Conservation (phyloP, 92 coral and sea anemone species). For the Porites evermanni region DNA sequence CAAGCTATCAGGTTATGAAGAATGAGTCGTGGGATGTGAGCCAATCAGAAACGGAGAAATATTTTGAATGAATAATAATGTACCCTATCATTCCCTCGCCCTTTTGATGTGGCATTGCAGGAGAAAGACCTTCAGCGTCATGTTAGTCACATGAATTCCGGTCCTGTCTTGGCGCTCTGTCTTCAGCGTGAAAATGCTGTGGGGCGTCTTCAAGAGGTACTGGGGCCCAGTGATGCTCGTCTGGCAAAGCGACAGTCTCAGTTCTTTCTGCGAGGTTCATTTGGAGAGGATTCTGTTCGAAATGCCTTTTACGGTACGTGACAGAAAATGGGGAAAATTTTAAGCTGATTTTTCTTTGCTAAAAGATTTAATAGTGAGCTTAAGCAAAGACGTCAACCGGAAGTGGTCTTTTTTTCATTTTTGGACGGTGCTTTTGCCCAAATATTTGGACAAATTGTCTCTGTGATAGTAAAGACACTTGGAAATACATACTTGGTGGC, state of each 20-base stretch:
- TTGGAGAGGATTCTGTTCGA: slow-evolving; percentile 81
- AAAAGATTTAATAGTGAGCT: not conserved
- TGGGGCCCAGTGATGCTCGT: slow-evolving; percentile 89
- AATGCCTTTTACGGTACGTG: slow-evolving; percentile 92
- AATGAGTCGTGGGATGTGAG: too few relatives aligned
- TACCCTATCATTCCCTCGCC: too few relatives aligned
- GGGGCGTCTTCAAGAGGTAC: slow-evolving; percentile 83
- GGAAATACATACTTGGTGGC: too few relatives aligned
- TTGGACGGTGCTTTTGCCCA: too few relatives aligned
- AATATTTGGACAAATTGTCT: too few relatives aligned
- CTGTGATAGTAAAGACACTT: too few relatives aligned
- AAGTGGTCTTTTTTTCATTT: too few relatives aligned
- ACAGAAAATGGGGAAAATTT: not conserved
- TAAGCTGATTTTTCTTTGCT: not conserved
- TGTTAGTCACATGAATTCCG: slow-evolving; percentile 85
- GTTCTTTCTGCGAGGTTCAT: slow-evolving; percentile 92
- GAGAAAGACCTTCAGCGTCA: slow-evolving; percentile 43
- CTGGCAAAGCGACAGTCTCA: slow-evolving; percentile 83
- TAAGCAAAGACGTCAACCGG: too few relatives aligned
- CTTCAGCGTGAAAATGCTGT: slow-evolving; percentile 95
- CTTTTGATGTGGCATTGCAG: not conserved
- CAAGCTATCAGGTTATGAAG: too few relatives aligned
- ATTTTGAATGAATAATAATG: too few relatives aligned
- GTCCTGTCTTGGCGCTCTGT: slow-evolving; percentile 80
- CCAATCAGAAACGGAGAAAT: too few relatives aligned